phyloP scores from a whole-genome alignment of 2,797 vertebrate genomes.

The Triplophysa bombifrons region DNA sequence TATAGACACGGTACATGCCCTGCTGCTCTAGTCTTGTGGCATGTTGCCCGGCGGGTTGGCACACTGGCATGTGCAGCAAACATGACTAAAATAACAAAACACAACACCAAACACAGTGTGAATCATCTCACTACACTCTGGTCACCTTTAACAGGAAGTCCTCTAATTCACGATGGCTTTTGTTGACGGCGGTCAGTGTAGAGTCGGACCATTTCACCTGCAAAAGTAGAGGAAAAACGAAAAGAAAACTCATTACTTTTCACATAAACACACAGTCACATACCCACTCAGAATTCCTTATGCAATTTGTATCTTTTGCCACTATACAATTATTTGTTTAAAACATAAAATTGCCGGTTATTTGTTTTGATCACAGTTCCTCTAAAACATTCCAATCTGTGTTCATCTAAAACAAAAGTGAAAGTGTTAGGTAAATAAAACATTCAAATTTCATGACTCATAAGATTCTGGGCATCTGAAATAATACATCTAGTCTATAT shows the following conservation, averaged over 20 bases:
- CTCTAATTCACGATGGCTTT: conserved; percentile 56
- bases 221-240: conserved; percentile 1
- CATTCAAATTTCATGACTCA: too few species aligned
- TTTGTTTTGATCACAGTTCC: neutral
- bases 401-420: neutral
- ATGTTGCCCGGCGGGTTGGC: conserved; percentile 5
- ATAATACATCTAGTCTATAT: neutral
- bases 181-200: conserved; percentile 55
- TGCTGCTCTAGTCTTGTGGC: neutral
- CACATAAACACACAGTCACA: too few species aligned
- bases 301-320: too few species aligned
- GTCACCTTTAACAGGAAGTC: conserved; percentile 60
- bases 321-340: too few species aligned
- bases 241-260: too few species aligned
- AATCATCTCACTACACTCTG: neutral
- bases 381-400: conserved; percentile 9
- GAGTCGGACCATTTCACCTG: conserved; percentile 62
- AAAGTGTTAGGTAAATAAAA: too few species aligned
- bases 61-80: neutral
- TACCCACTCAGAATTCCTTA: too few species aligned
- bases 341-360: neutral
- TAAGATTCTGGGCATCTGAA: conserved; percentile 18
- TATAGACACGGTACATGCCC: too few species aligned
- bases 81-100: neutral
- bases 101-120: conserved; percentile 1